These are phyloP conservation scores for Oreotrochilus melanogaster DNA, from an alignment of 2,113 vertebrate species.

Conservation along the genomic window DNA sequence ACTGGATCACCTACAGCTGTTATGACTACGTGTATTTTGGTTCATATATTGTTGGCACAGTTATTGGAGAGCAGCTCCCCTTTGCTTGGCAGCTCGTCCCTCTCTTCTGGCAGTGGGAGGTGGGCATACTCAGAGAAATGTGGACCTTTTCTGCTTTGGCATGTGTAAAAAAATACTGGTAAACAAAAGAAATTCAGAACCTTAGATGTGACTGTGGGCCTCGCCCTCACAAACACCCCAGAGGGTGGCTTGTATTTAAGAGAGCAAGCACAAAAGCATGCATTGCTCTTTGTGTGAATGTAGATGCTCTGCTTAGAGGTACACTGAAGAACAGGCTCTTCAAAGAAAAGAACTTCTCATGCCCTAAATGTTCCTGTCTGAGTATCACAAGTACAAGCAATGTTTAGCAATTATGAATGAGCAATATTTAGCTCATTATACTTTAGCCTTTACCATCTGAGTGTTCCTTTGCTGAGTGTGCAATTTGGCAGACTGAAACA, in stretches of 20 bases:
- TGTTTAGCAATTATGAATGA: background rate
- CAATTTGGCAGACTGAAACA: background rate
- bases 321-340: background rate
- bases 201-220: background rate
- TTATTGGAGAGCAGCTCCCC: background rate
- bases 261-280: background rate
- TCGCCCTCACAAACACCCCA: background rate
- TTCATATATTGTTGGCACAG: background rate
- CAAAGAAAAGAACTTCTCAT: background rate
- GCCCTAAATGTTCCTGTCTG: background rate
- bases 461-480: background rate
- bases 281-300: background rate
- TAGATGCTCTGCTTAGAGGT: background rate
- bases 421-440: background rate
- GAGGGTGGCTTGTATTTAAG: background rate
- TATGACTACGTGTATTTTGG: background rate
- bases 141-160: background rate
- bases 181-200: background rate
- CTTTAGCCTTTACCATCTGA: background rate
- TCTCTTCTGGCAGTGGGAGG: background rate
- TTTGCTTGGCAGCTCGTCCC: background rate
- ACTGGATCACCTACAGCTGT: background rate
- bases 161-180: background rate
- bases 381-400: background rate
- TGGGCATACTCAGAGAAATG: background rate